Evolutionary conservation across 2,113 vertebrate species (phyloP).

Genomic region (Poeciliopsis occidentalis): DNA sequence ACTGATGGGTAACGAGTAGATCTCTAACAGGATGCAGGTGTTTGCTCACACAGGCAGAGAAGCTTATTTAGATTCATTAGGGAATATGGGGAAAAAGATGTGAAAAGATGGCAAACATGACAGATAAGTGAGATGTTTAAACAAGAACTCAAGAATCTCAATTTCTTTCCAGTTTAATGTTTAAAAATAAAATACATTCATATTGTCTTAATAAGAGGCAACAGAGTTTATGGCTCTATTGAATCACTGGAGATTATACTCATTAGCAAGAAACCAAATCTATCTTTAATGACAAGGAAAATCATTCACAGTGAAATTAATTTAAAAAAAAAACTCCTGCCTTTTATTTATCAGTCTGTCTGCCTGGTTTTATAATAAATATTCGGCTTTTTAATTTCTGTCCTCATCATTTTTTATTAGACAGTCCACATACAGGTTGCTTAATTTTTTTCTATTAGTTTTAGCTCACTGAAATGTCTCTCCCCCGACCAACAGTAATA

Average conservation of each 20-base stretch:
- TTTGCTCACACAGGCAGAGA: conserved; percentile 1
- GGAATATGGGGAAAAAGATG: neutral
- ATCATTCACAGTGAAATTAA: too few relatives aligned
- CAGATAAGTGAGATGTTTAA: conserved; percentile 23
- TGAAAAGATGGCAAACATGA: conserved; percentile 12
- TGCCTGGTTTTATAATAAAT: too few relatives aligned
- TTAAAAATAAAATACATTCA: conserved; percentile 48
- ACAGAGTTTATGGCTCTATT: conserved; percentile 26
- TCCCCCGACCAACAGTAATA: too few relatives aligned
- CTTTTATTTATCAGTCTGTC: too few relatives aligned
- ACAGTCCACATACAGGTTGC: too few relatives aligned
- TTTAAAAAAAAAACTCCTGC: too few relatives aligned
- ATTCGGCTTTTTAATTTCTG: too few relatives aligned
- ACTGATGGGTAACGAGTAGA: conserved; percentile 36
- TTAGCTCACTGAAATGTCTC: too few relatives aligned
- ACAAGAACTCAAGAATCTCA: conserved; percentile 47
- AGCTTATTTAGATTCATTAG: conserved; percentile 2
- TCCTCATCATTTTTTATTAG: too few relatives aligned
- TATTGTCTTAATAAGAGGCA: conserved; percentile 18
- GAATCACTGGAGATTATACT: conserved; percentile 3
- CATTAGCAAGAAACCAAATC: neutral
- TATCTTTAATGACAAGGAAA: neutral
- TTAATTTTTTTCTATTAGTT: too few relatives aligned
- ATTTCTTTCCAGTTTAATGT: conserved; percentile 17
- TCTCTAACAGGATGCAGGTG: conserved; percentile 27